Evolutionary conservation across 2,888 invertebrate genomes (phyloP).

Genomic region (Drosophila parthenogenetica): DNA sequence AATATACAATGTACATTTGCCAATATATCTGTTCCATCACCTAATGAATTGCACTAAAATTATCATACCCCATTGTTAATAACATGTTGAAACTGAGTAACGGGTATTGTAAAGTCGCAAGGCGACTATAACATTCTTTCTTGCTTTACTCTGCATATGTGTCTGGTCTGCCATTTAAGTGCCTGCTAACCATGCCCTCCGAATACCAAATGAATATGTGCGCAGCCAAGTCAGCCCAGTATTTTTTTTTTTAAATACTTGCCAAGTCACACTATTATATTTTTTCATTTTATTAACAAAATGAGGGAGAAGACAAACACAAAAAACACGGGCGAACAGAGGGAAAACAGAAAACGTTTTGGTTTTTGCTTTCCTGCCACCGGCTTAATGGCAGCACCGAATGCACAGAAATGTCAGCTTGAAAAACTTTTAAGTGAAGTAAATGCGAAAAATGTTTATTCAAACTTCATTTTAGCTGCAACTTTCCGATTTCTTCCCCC

Average conservation of each 20-base stretch:
- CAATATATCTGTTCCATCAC: no score
- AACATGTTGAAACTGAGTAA: no score
- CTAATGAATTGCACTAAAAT: no score
- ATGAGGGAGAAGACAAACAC: conserved; percentile 20
- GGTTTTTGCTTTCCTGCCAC: conserved; percentile 49
- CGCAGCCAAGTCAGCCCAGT: conserved; percentile 32
- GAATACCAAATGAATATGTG: conserved; percentile 22
- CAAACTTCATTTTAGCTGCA: conserved; percentile 78
- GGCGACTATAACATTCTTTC: no score
- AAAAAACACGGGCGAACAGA: background rate
- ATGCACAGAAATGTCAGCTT: conserved; percentile 67
- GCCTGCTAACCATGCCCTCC: conserved; percentile 28
- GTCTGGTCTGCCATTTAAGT: conserved; percentile 61
- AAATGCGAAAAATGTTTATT: conserved; percentile 82
- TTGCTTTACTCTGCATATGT: conserved; percentile 52
- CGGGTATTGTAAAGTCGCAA: no score
- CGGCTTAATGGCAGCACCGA: conserved; percentile 62
- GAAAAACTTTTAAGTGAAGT: conserved; percentile 77
- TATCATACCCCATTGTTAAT: no score
- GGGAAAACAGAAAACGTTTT: conserved; percentile 53
- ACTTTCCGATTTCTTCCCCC: conserved; percentile 40
- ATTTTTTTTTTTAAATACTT: conserved; percentile 78
- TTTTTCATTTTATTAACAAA: conserved; percentile 56
- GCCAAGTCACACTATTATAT: conserved; percentile 69
- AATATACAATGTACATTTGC: no score